These are phyloP conservation scores for Clarias platycephalus DNA, from an alignment of 2,797 vertebrate species.

Conservation along the genomic window DNA sequence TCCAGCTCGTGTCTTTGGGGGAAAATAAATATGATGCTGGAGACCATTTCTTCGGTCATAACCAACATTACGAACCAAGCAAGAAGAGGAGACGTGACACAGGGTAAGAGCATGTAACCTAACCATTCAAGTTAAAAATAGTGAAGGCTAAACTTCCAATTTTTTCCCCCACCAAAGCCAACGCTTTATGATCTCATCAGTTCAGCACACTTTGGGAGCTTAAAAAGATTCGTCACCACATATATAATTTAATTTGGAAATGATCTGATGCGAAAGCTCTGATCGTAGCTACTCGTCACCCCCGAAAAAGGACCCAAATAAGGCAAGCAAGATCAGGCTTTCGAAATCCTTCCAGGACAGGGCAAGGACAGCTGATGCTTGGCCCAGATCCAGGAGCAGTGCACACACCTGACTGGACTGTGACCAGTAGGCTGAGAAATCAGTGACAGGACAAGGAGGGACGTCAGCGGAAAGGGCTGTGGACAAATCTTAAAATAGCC, in stretches of 20 bases:
- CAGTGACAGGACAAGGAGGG: conserved; percentile 5
- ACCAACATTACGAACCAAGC: conserved; percentile 6
- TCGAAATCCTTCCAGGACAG: conserved; percentile 21
- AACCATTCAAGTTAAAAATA: not conserved
- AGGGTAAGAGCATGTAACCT: not conserved
- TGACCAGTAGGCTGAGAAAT: conserved; percentile 38
- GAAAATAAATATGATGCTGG: not conserved
- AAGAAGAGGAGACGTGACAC: not conserved
- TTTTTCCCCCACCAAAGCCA: not conserved
- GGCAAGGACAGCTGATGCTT: conserved; percentile 39
- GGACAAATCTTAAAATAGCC: conserved; percentile 43
- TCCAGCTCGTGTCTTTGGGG: conserved; percentile 9
- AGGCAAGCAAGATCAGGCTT: conserved; percentile 9
- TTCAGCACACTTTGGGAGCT: not conserved
- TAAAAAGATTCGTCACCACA: not conserved
- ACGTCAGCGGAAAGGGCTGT: conserved; percentile 42
- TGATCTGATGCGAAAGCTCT: conserved; percentile 10
- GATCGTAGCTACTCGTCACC: conserved; percentile 15
- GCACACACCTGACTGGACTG: conserved; percentile 31
- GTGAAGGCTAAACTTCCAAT: not conserved
- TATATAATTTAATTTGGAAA: conserved; percentile 21
- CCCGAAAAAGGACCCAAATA: not conserved
- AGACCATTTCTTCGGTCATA: not conserved
- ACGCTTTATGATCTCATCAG: not conserved
- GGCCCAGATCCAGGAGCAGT: conserved; percentile 26